Percentiles rank a stretch among this genome's conserved stretches.
Conservation (phyloP, 2,888 invertebrate genomes). For the Isoperla grammatica region DNA sequence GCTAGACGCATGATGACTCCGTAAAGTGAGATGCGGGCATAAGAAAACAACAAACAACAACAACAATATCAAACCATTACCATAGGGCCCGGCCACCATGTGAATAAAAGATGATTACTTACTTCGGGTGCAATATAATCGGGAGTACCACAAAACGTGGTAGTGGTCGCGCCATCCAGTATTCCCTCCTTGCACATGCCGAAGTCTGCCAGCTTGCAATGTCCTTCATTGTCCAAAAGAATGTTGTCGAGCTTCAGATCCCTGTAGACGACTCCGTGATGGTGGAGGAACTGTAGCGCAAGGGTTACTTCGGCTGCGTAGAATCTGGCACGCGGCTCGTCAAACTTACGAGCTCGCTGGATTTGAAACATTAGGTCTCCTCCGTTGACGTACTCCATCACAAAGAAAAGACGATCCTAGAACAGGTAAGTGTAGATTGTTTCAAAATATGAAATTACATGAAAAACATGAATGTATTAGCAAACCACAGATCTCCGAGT, state of each 20-base stretch:
- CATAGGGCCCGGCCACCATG: too few relatives aligned
- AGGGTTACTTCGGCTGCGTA: constrained; percentile 98
- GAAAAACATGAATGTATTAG: too few relatives aligned
- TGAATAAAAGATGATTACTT: constrained; percentile 26
- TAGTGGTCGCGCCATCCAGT: constrained; percentile 80
- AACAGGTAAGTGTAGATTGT: constrained; percentile 23
- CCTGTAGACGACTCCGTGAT: constrained; percentile 95
- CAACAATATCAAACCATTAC: too few relatives aligned
- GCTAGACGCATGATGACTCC: too few relatives aligned
- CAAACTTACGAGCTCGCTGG: constrained; percentile 95
- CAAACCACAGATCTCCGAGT: too few relatives aligned
- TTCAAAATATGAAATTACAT: too few relatives aligned
- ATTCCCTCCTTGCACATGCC: constrained; percentile 99
- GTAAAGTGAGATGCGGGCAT: too few relatives aligned
- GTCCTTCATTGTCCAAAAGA: constrained; percentile 90
- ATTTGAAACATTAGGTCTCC: constrained; percentile 99
- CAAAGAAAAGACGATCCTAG: constrained; percentile 90
- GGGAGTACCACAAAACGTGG: constrained; percentile 99
- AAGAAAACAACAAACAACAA: too few relatives aligned
- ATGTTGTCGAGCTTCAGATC: constrained; percentile 99
- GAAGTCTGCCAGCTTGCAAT: constrained; percentile 90
- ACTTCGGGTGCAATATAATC: constrained; percentile 98
- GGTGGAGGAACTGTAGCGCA: constrained; percentile 94
- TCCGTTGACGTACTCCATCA: constrained; percentile 99
- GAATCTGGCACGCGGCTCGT: constrained; percentile 90